Percentiles rank a stretch among this genome's conserved stretches.
phyloP scores from a whole-genome alignment of 2,797 vertebrate species.

The Notolabrus celidotus region DNA sequence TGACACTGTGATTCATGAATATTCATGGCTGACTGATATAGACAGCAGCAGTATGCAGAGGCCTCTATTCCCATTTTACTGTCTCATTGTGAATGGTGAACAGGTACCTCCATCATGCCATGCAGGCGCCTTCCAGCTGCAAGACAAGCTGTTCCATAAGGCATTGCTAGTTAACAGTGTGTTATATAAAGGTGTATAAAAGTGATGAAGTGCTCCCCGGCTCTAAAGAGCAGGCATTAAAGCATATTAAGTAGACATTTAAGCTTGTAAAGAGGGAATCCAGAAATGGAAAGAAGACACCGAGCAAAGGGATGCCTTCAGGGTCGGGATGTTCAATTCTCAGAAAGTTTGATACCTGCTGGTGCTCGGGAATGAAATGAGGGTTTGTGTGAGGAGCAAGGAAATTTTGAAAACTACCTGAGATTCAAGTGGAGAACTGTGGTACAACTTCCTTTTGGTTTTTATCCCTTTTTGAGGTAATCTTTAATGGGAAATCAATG shows the following conservation, averaged over 20 bases:
- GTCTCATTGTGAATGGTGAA: slow-evolving; percentile 88
- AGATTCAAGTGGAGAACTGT: slow-evolving; percentile 20
- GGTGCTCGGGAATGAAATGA: slow-evolving; percentile 62
- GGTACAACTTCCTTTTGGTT: not conserved
- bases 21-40: slow-evolving; percentile 88
- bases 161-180: slow-evolving; percentile 90
- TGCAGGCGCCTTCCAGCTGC: slow-evolving; percentile 84
- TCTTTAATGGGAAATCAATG: not conserved
- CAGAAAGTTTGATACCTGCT: slow-evolving; percentile 78
- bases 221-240: slow-evolving; percentile 90
- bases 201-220: slow-evolving; percentile 88
- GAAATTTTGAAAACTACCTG: slow-evolving; percentile 46
- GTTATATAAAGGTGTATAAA: slow-evolving; percentile 92
- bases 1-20: slow-evolving; percentile 90
- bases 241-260: slow-evolving; percentile 92
- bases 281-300: slow-evolving; percentile 86
- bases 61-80: slow-evolving; percentile 87
- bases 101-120: slow-evolving; percentile 88
- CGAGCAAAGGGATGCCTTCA: slow-evolving; percentile 82
- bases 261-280: slow-evolving; percentile 87
- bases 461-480: not conserved
- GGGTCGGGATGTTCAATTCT: slow-evolving; percentile 74
- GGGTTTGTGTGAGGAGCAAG: slow-evolving; percentile 49
- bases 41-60: slow-evolving; percentile 81
- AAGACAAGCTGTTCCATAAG: slow-evolving; percentile 89